Evolutionary conservation across 2,113 vertebrate species (phyloP), one percentile per base, ranked within the genome.

Genomic region (Tapirus terrestris): DNA sequence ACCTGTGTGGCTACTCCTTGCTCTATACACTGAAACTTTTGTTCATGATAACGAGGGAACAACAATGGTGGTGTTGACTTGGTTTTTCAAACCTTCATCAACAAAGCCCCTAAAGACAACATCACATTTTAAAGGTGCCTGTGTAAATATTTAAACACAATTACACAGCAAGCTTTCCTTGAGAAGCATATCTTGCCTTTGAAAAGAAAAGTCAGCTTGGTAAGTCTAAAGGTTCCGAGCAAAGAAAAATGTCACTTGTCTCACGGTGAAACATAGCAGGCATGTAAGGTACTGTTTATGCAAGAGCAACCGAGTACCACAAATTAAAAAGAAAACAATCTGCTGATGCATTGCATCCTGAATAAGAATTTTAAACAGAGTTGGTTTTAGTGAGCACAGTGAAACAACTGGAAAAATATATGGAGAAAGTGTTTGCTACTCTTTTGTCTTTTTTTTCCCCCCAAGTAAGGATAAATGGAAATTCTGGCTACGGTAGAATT

Each of bases 121-220:
- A n/a, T 10, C 14, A 21, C 13, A 14, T 86, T 84, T 72, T 68
- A 88, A 93, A 75, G 56, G 61, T 81, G 45, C 70, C 88, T 8
- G 0, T n/a, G 45, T 48, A 96, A 96, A 85, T 48, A 86, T 23
- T 85, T 39, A 96, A 96, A 84, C 43, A 9, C 4, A 95, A 82
- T 83, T 72, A 76, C 33, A 76, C n/a, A 68, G 33, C 61, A 70
- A 39, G 25, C 48, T 53, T 65, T 94, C 43, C 70, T 95, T 68
- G 60, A 36, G 82, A 93, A 93, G 39, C 13, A 79, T 5, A 36
- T 48, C 60, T 94, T 61, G 8, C 39, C 51, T 53, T 63, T 83
- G 48, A 97, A 96, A 83, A 83, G 1, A 80, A 45, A 93, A 67
- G 58, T 16, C 23, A 92, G 45, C 90, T 96, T 73, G 65, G 79